A percentile compares a stretch with the other conserved stretches of the same genome.
Conservation (phyloP, 2,888 invertebrate genomes). For the Octodonta nipae region DNA sequence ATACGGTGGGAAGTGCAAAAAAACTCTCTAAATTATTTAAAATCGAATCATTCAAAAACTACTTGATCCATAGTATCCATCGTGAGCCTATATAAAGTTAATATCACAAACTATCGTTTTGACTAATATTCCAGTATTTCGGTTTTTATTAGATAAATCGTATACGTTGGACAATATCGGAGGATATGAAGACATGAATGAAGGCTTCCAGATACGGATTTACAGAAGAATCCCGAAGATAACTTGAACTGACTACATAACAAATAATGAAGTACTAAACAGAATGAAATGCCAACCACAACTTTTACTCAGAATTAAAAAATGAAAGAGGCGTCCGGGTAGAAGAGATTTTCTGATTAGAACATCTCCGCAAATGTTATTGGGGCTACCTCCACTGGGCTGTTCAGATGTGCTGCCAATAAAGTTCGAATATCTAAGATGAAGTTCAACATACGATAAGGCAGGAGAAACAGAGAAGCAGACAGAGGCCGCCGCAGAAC, state of each 20-base stretch:
- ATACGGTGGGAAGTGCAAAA: too few relatives aligned
- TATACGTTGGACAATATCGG: background rate
- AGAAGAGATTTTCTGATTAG: background rate
- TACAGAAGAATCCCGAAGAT: conserved; percentile 1
- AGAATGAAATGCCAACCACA: conserved; percentile 1
- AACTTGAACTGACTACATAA: background rate
- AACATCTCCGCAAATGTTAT: conserved; percentile 1
- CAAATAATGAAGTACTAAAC: background rate
- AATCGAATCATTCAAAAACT: too few relatives aligned
- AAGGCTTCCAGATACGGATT: background rate
- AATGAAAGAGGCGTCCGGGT: too few relatives aligned
- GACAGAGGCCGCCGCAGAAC: too few relatives aligned
- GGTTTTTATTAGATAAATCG: too few relatives aligned
- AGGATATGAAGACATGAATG: background rate
- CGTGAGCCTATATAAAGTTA: too few relatives aligned
- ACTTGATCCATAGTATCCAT: too few relatives aligned
- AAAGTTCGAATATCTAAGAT: conserved; percentile 3
- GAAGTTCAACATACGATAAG: background rate
- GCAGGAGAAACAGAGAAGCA: too few relatives aligned
- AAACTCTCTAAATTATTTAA: too few relatives aligned
- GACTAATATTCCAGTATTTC: too few relatives aligned
- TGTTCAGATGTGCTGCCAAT: conserved; percentile 3
- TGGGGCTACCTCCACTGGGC: conserved; percentile 1
- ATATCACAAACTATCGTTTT: too few relatives aligned
- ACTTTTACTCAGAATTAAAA: conserved; percentile 1